Base-by-base conservation (phyloP, 2,888 invertebrate species). In the Reticulitermes lucifugus region DNA sequence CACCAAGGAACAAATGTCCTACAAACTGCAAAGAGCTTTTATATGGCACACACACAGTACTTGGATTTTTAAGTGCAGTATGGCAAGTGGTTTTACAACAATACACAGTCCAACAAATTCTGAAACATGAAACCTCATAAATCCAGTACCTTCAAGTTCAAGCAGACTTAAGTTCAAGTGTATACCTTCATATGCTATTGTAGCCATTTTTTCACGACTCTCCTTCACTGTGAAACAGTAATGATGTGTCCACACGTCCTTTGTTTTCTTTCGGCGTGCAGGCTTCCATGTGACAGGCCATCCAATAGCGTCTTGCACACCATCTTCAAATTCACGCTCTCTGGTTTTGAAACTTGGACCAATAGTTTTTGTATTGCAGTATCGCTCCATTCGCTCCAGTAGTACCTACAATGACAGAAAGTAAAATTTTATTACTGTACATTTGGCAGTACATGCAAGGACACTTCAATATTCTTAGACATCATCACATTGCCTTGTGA, bases 361-460 rank as follows among this genome's bases (percentile, higher is more conserved):
- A 25, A 92, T 87, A 65, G 91, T 87, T 1, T 92, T 92, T 25
- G 93, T 92, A 83, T 90, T 89, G 86, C 92, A 90, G 86, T 92
- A 92, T 85, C 93, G 90, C 86, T 93, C 93, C 87, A 92, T 89
- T 86, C 93, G 91, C 71, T 93, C 93, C n/a, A 93, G 88, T 70
- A 41, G 65, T 65, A 65, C 65, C 65, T 65, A 25, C 25, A 65
- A 25, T 65, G 12, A 25, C 5, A 18, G 55, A 65, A 65, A 25
- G n/a, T 55, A 18, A 55, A 14, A 55, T 18, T 55, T 14, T 18
- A 55, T 4, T 55, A 18, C 14, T 4, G 4, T 55, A 55, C 18
- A 55, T 1, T 18, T 55, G 18, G 14, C 5, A 18, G 14, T 18
- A 55, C 14, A 55, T 18, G 55, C 55, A 55, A 18, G 10, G 14